Evolutionary conservation across 2,888 invertebrate genomes (phyloP).

Genomic region (Hemithea aestivaria): DNA sequence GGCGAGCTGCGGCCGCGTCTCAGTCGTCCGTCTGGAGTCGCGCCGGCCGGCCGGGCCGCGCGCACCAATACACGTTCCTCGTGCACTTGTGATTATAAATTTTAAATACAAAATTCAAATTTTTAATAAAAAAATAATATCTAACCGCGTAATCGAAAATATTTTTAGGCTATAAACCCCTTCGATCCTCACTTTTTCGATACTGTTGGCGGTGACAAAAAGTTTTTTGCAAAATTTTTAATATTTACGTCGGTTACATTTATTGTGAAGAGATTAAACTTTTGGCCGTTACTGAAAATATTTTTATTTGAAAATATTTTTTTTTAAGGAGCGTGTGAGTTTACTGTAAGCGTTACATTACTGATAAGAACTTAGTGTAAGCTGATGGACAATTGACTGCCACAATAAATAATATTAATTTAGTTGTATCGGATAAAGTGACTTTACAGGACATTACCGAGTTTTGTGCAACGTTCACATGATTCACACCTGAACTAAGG

Average conservation of each 20-base stretch:
- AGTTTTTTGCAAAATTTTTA: constrained; percentile 74
- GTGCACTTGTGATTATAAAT: constrained; percentile 79
- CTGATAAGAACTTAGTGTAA: constrained; percentile 50
- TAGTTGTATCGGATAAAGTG: constrained; percentile 44
- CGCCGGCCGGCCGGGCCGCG: constrained; percentile 78
- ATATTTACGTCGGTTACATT: constrained; percentile 77
- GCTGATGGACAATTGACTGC: constrained; percentile 46
- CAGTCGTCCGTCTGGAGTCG: constrained; percentile 79
- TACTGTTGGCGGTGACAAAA: constrained; percentile 64
- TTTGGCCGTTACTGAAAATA: constrained; percentile 73
- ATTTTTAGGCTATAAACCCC: constrained; percentile 70
- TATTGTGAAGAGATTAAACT: constrained; percentile 66
- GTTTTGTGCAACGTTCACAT: constrained; percentile 44
- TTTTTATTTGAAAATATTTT: constrained; percentile 67
- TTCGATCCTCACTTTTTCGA: constrained; percentile 62
- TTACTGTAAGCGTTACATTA: constrained; percentile 65
- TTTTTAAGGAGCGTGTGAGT: constrained; percentile 56
- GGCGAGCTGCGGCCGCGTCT: constrained; percentile 58
- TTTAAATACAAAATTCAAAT: constrained; percentile 63
- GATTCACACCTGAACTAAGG: constrained; percentile 52
- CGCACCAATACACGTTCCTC: constrained; percentile 78
- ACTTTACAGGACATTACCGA: constrained; percentile 41
- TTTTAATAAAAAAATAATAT: constrained; percentile 42
- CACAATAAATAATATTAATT: constrained; percentile 43
- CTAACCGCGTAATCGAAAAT: constrained; percentile 70